Base-by-base conservation (phyloP, 2,797 vertebrate genomes). In the Pelochelys cantorii region DNA sequence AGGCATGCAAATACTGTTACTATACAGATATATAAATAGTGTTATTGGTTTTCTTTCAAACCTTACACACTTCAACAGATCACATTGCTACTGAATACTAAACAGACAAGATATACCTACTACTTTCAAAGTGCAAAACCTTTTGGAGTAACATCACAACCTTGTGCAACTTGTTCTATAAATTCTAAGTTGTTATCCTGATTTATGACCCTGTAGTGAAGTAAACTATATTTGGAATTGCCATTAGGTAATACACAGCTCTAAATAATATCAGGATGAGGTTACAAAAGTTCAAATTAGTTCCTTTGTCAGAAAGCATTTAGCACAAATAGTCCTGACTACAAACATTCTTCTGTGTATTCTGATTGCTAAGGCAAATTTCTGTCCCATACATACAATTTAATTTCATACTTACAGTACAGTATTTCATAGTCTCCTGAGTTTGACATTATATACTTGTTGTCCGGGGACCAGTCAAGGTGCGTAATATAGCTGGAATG, bases 401-500 rank as follows among this genome's bases (percentile, higher is more conserved):
- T 78, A 17, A 84, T 79, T 80, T 96, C 89, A 89, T 97, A 99
- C 99, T 99, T 97, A 99, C 99, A 99, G 98, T 99, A 99, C 94
- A 99, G 97, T 98, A 99, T 99, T 98, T 99, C 99, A 83, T 99
- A 99, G 98, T 99, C 99, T 98, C 99, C 99, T 57, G 99, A 99
- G 98, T 99, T 99, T 97, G 99, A 99, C 99, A 99, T 99, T 98
- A 99, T 99, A 94, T 98, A 98, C 95, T 98, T 99, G 98, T 99
- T 99, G 98, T 99, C 99, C 22, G 99, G 99, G 95, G 99, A 99
- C 99, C 99, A 99, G 98, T 99, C 99, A 97, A 99, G 98, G 97
- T 99, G 99, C 89, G 99, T 99, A 98, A 99, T 99, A 97, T 99
- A 99, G 98, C 99, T 99, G 98, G 99, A 99, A 98, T 99, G 99